Percentiles rank a stretch among this genome's conserved stretches.
These are phyloP conservation scores for Stenurella melanura DNA, from an alignment of 2,888 invertebrate genomes.

Conservation along the genomic window DNA sequence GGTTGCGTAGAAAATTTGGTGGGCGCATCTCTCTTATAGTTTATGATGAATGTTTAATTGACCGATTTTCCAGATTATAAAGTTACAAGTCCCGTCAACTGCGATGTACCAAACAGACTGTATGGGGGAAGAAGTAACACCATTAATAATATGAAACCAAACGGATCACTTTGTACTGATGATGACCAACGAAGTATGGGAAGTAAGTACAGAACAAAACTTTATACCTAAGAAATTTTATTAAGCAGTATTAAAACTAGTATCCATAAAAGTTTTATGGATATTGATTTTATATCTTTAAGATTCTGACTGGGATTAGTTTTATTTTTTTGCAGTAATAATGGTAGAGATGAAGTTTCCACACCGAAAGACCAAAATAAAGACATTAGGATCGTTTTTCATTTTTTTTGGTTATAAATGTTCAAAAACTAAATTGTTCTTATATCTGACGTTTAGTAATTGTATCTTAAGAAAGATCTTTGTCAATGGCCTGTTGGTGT, in stretches of 20 bases:
- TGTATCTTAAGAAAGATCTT: too few relatives aligned
- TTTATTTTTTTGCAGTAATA: background rate
- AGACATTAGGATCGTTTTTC: background rate
- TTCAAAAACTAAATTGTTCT: background rate
- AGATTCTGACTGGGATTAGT: background rate
- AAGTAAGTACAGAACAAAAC: conserved; percentile 67
- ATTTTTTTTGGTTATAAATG: background rate
- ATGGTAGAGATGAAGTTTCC: background rate
- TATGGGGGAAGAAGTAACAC: conserved; percentile 70
- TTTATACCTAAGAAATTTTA: background rate
- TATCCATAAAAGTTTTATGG: background rate
- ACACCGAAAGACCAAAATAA: background rate
- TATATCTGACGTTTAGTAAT: background rate
- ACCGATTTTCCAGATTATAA: conserved; percentile 65
- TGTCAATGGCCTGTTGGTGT: too few relatives aligned
- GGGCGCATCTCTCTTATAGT: too few relatives aligned
- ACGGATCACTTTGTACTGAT: conserved; percentile 63
- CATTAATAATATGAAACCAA: conserved; percentile 64
- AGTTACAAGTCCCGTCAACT: conserved; percentile 69
- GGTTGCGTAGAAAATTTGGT: too few relatives aligned
- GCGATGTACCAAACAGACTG: conserved; percentile 69
- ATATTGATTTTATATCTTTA: background rate
- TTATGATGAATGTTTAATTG: too few relatives aligned
- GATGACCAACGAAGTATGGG: conserved; percentile 71
- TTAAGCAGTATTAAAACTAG: background rate